Evolutionary conservation across 2,797 vertebrate species (phyloP).

Genomic region (Sorex maritimensis): DNA sequence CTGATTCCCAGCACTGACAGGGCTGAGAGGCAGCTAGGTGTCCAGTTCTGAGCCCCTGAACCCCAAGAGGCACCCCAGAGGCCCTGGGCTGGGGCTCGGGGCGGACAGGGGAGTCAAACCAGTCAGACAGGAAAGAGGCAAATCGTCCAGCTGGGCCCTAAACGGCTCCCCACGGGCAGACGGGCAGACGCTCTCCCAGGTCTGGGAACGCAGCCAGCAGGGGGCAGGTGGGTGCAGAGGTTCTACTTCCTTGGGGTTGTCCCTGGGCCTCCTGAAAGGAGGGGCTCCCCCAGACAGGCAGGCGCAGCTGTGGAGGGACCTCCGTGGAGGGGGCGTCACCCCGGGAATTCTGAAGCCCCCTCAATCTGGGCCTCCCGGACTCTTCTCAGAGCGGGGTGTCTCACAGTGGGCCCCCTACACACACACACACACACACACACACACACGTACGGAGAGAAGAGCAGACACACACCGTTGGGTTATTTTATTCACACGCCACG

Average conservation of each 20-base stretch:
- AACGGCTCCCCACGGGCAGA: background rate
- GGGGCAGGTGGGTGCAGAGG: background rate
- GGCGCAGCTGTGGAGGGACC: no score
- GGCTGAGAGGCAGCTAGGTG: background rate
- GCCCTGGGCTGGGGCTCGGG: conserved; percentile 22
- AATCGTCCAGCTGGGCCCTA: no score
- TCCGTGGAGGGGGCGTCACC: no score
- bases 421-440: background rate
- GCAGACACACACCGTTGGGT: conserved; percentile 48
- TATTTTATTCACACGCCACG: conserved; percentile 83
- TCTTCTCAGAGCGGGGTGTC: background rate
- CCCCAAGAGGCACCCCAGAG: background rate
- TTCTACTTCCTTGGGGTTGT: background rate
- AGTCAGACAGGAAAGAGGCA: conserved; percentile 60
- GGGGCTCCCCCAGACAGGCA: no score
- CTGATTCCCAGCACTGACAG: no score
- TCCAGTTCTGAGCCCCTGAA: background rate
- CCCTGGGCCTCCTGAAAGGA: background rate
- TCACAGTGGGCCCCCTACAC: background rate
- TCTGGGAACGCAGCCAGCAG: background rate
- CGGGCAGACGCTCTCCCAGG: background rate
- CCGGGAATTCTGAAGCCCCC: background rate
- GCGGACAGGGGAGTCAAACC: conserved; percentile 51
- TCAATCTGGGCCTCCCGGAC: background rate
- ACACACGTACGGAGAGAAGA: background rate